phyloP scores from a whole-genome alignment of 2,113 vertebrate genomes.

The Lepus europaeus region DNA sequence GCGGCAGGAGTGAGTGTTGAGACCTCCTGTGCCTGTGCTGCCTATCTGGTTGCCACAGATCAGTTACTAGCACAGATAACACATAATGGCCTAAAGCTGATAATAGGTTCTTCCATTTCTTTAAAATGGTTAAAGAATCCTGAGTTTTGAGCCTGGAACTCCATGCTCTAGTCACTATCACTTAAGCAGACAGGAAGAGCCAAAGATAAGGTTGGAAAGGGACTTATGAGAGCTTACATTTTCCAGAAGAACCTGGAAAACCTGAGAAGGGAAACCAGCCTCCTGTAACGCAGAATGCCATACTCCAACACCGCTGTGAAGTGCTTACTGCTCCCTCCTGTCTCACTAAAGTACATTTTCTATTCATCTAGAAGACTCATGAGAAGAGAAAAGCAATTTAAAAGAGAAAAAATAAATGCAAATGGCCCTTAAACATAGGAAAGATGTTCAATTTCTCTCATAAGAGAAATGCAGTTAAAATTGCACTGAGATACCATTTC shows the following conservation, averaged over 20 bases:
- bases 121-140: neutral
- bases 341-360: constrained; percentile 49
- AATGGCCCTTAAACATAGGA: constrained; percentile 65
- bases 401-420: constrained; percentile 58
- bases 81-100: neutral
- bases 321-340: constrained; percentile 51
- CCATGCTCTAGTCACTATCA: neutral
- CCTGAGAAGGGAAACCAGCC: neutral
- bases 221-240: neutral
- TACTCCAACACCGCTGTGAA: neutral
- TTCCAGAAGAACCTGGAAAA: constrained; percentile 37
- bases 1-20: neutral
- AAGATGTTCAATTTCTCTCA: constrained; percentile 66
- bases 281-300: neutral
- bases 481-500: constrained; percentile 40
- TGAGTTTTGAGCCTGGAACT: neutral
- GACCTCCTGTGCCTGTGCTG: neutral
- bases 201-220: neutral
- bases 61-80: neutral
- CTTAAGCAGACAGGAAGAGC: neutral
- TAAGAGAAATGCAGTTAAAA: constrained; percentile 71
- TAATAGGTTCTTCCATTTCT: neutral
- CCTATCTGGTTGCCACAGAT: neutral
- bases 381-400: constrained; percentile 58
- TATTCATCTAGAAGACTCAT: constrained; percentile 57